These are phyloP conservation scores for Axea sp. DNA, from an alignment of 2,888 invertebrate genomes.

Conservation along the genomic window DNA sequence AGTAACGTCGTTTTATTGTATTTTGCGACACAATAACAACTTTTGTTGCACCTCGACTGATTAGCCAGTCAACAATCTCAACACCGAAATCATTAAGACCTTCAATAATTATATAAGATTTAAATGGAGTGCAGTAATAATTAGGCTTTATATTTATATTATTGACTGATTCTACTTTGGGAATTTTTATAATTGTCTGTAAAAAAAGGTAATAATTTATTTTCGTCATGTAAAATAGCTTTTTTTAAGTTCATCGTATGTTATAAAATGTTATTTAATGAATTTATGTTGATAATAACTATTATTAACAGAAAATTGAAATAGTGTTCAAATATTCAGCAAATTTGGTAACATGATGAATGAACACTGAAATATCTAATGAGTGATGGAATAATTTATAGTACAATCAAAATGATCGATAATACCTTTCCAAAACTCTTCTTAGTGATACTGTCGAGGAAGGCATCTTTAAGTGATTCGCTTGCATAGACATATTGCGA, in stretches of 20 bases:
- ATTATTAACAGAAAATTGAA: too few relatives aligned
- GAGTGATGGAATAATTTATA: conserved; percentile 37
- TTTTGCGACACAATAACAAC: conserved; percentile 48
- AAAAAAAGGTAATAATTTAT: too few relatives aligned
- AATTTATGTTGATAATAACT: too few relatives aligned
- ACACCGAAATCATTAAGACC: conserved; percentile 85
- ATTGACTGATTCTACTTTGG: conserved; percentile 20
- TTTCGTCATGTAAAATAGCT: too few relatives aligned
- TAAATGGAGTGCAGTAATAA: conserved; percentile 78
- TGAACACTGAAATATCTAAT: background rate
- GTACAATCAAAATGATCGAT: conserved; percentile 24
- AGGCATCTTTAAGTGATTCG: conserved; percentile 86
- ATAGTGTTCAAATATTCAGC: too few relatives aligned
- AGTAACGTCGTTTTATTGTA: conserved; percentile 24
- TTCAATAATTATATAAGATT: conserved; percentile 84
- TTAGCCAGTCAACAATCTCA: conserved; percentile 59
- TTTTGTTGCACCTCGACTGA: conserved; percentile 56
- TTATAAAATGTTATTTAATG: background rate
- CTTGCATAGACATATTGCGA: conserved; percentile 83
- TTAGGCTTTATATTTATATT: conserved; percentile 74
- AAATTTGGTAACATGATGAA: conserved; percentile 12
- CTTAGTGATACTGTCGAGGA: conserved; percentile 83
- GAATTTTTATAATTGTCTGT: conserved; percentile 67
- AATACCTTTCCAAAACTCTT: conserved; percentile 89
- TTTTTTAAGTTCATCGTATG: too few relatives aligned